Percentiles rank a stretch among this genome's conserved stretches.
Conservation (phyloP, 2,113 vertebrate genomes). For the Cichladusa arquata region DNA sequence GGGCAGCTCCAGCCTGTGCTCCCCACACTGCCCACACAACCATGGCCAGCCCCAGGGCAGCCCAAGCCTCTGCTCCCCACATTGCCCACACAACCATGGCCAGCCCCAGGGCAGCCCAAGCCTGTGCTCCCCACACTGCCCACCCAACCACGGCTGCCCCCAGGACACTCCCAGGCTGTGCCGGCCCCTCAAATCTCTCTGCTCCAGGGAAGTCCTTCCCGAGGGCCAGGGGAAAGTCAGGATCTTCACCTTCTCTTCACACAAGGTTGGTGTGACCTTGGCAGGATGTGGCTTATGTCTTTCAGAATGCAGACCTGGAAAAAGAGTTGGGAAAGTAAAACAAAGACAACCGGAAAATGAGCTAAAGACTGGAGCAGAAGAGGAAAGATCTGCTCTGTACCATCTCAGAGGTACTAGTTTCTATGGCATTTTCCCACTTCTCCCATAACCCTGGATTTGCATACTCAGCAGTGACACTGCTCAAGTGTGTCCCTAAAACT, state of each 20-base stretch:
- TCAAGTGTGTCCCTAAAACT: background rate
- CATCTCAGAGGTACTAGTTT: background rate
- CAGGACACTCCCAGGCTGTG: no score
- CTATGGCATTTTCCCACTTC: background rate
- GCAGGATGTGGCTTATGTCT: fast-evolving
- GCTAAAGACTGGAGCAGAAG: background rate
- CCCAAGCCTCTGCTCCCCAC: fast-evolving
- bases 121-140: background rate
- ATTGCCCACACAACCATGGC: no score
- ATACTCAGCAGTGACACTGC: background rate
- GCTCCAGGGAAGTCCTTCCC: fast-evolving
- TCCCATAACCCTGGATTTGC: background rate
- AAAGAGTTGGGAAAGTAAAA: background rate
- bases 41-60: no score
- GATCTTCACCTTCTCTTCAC: background rate
- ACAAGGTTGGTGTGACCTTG: fast-evolving
- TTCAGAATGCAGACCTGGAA: background rate
- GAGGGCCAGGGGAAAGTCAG: fast-evolving
- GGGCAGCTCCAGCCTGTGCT: fast-evolving
- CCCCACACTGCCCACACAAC: no score
- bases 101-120: no score
- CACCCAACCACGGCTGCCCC: no score
- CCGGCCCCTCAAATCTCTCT: fast-evolving
- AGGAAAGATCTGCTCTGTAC: background rate
- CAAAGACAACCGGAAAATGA: background rate